Conservation (phyloP, 2,888 invertebrate genomes). For the Eledone cirrhosa region DNA sequence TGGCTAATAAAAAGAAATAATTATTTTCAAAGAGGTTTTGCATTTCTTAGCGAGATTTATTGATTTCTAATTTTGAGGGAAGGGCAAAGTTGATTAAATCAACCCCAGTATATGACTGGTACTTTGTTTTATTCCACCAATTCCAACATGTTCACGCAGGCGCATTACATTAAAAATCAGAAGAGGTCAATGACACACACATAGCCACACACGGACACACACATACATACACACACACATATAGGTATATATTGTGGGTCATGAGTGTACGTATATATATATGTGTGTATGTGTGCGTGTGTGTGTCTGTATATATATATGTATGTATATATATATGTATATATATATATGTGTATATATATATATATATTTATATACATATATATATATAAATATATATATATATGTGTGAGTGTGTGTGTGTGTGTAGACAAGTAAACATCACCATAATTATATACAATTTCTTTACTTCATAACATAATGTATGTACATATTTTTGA, state of each 20-base stretch:
- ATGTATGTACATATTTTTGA: not conserved
- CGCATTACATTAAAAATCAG: no score
- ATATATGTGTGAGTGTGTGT: not conserved
- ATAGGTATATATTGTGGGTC: not conserved
- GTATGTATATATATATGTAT: conserved; percentile 31
- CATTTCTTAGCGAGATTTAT: no score
- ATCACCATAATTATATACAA: not conserved
- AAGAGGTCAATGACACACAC: no score
- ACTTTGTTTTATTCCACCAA: no score
- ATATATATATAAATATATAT: conserved; percentile 21
- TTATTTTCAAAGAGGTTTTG: no score
- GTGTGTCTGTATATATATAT: not conserved
- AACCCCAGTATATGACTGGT: no score
- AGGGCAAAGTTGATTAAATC: no score
- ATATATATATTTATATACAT: conserved; percentile 28
- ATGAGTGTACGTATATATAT: not conserved
- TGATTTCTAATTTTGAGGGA: no score
- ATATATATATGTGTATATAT: conserved; percentile 34
- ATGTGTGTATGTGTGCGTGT: not conserved
- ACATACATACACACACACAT: no score
- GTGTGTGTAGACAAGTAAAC: not conserved
- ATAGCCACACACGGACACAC: no score
- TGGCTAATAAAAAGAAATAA: no score
- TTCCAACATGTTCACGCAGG: no score
- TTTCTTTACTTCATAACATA: not conserved